Evolutionary conservation across 2,113 vertebrate species (phyloP).

Genomic region (Stegastes partitus): DNA sequence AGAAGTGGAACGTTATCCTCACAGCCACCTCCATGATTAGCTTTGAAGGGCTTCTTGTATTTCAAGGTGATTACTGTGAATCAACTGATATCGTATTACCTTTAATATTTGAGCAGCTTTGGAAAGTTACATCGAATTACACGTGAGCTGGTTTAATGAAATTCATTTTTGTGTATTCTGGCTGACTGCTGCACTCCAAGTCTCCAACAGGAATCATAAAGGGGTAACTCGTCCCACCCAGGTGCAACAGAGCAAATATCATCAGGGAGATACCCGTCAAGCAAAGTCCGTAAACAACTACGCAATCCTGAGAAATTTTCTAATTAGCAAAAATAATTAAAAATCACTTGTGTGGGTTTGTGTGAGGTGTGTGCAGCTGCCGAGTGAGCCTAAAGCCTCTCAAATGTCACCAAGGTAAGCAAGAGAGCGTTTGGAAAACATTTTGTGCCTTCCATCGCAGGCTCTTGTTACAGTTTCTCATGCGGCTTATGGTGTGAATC

Average conservation of each 20-base stretch:
- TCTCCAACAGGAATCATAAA: not conserved
- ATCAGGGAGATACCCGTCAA: not conserved
- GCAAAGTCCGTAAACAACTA: not conserved
- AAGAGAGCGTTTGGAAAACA: not conserved
- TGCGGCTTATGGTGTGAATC: not conserved
- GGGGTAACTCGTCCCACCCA: not conserved
- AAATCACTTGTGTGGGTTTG: slow-evolving; percentile 2
- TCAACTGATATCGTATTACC: not conserved
- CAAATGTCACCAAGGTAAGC: slow-evolving; percentile 14
- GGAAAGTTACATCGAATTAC: not conserved
- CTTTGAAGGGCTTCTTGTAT: not conserved
- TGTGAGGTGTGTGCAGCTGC: not conserved
- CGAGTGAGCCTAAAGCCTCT: not conserved
- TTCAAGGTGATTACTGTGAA: not conserved
- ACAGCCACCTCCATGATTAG: not conserved
- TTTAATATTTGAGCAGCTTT: not conserved
- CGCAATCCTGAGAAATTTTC: not conserved
- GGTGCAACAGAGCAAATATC: not conserved
- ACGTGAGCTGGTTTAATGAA: not conserved
- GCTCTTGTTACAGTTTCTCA: not conserved
- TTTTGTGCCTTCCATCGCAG: not conserved
- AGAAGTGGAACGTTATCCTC: not conserved
- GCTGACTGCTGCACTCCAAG: not conserved
- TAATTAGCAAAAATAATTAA: slow-evolving; percentile 1
- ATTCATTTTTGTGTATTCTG: not conserved